Evolutionary conservation across 2,113 vertebrate species (phyloP), one percentile per base, ranked within the genome.

Genomic region (Tragelaphus strepsiceros): DNA sequence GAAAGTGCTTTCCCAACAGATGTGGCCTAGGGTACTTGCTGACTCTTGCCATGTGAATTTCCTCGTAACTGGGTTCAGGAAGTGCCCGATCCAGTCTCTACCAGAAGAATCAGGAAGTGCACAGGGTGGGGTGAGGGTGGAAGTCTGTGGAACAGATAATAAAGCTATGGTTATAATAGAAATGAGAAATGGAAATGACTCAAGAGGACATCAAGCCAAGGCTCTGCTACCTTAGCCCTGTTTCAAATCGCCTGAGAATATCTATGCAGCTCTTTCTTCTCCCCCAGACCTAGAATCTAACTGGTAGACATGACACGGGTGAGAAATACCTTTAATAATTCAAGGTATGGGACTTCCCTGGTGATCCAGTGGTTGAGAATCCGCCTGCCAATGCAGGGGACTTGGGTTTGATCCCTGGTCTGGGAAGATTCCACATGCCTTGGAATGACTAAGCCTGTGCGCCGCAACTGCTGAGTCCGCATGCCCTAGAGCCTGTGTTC

Each of bases 101-200:
- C 35, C 39, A 83, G 51, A 88, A 87, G 59, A 90, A 64, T 87
- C 74, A 88, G 96, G 98, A 98, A 95, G 84, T 84, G 39, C 6
- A 62, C 77, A 71, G 82, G 90, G 78, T 91, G 93, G 56, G 83
- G 82, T 32, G 53, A 91, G 83, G 53, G 82, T 87, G 91, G 88
- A 96, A 83, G 77, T 51, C 19, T 7, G n/a, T 62, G 92, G 53
- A 13, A 43, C 28, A 35, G 62, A 96, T 93, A 78, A 88, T 59
- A 90, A 94, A 93, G 35, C 53, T 94, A 49, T 7, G 51, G 54
- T 67, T 56, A 86, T 54, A 95, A 74, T 62, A 94, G 74, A 95
- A 92, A 84, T 39, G 3, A 74, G 35, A 83, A 56, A 83, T 81
- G 71, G 71, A 91, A 96, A 92, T 93, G 89, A 90, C 78, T 87